A percentile compares a stretch with the other conserved stretches of the same genome.
These are phyloP conservation scores for Drosophila lacteicornis DNA, from an alignment of 1,140 invertebrate genomes.

Conservation along the genomic window DNA sequence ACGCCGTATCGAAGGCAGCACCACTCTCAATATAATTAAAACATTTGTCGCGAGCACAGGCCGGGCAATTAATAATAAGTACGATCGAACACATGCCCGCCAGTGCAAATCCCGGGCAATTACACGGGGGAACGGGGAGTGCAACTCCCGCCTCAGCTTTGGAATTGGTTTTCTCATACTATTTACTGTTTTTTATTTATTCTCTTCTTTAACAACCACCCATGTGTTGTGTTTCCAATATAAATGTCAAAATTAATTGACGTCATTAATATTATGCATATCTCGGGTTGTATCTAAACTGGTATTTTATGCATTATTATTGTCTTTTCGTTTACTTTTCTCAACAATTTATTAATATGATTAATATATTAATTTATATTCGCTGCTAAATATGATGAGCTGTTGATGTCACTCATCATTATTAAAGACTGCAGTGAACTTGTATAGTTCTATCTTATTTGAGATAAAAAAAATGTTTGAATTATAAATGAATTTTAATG, in stretches of 20 bases:
- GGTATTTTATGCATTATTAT: slow-evolving; percentile 8
- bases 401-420: slow-evolving; percentile 6
- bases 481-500: no score
- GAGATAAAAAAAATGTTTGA: no score
- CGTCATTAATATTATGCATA: slow-evolving; percentile 17
- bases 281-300: slow-evolving; percentile 12
- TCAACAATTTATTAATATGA: slow-evolving; percentile 6
- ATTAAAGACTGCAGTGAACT: no score
- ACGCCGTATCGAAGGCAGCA: slow-evolving; percentile 42
- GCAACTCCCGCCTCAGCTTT: not conserved
- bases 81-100: slow-evolving; percentile 27
- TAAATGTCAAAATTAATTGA: slow-evolving; percentile 19
- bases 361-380: slow-evolving; percentile 16
- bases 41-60: slow-evolving; percentile 64
- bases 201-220: not conserved
- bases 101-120: slow-evolving; percentile 9
- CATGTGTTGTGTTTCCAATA: slow-evolving; percentile 2
- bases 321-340: not conserved
- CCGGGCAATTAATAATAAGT: slow-evolving; percentile 62
- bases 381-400: not conserved
- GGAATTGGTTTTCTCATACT: slow-evolving; percentile 6
- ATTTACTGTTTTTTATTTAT: not conserved
- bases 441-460: not conserved
- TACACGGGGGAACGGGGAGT: not conserved
- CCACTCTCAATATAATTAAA: slow-evolving; percentile 67